Conservation (phyloP, 2,113 vertebrate genomes). For the Okapia johnstoni region DNA sequence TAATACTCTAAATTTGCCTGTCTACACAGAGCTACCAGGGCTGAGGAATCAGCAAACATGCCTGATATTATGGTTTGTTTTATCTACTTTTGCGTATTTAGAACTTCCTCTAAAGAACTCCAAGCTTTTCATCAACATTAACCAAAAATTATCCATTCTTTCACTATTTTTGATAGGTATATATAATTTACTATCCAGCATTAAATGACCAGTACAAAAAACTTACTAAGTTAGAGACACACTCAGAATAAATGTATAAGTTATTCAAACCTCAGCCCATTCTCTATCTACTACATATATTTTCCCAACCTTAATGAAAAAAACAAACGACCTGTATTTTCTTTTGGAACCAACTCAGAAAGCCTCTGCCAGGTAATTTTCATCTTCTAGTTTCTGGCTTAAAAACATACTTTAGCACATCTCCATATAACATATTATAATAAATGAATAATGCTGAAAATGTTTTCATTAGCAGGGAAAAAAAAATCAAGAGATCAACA, state of each 20-base stretch:
- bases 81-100: constrained; percentile 5
- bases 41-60: not conserved
- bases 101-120: constrained; percentile 20
- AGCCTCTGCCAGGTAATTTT: constrained; percentile 34
- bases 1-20: constrained; percentile 15
- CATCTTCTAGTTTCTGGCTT: constrained; percentile 3
- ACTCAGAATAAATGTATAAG: not conserved
- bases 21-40: not conserved
- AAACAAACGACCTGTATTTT: constrained; percentile 24
- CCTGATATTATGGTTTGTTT: not conserved
- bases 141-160: constrained; percentile 10
- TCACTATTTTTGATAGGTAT: not conserved
- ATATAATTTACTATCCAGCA: not conserved
- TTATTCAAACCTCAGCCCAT: not conserved
- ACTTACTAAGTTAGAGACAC: not conserved
- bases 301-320: not conserved
- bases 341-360: constrained; percentile 43
- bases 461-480: not conserved
- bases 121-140: constrained; percentile 27
- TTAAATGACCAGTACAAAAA: constrained; percentile 28
- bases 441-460: constrained; percentile 34
- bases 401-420: constrained; percentile 32
- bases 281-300: not conserved
- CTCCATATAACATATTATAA: constrained; percentile 14
- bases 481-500: constrained; percentile 22